Conservation (phyloP, 2,888 invertebrate species). For the Idaea biselata region DNA sequence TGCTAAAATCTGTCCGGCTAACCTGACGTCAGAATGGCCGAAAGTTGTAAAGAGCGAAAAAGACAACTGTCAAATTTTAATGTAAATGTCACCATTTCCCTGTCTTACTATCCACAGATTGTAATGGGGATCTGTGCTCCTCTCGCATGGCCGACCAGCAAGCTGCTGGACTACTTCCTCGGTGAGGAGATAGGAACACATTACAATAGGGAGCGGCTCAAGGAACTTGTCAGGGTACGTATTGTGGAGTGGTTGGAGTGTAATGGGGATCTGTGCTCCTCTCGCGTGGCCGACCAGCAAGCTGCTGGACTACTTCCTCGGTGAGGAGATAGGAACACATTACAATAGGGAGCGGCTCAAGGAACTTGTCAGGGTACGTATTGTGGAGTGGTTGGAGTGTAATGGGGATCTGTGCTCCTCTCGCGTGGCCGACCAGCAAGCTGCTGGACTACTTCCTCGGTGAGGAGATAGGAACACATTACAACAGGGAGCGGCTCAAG, state of each 20-base stretch:
- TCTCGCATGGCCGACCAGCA: slow-evolving; percentile 95
- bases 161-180: slow-evolving; percentile 91
- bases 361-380: slow-evolving; percentile 93
- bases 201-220: slow-evolving; percentile 96
- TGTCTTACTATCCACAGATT: slow-evolving; percentile 59
- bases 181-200: slow-evolving; percentile 99
- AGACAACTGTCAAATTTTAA: too few relatives aligned
- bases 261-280: slow-evolving; percentile 97
- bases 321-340: slow-evolving; percentile 98
- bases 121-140: slow-evolving; percentile 98
- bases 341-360: slow-evolving; percentile 98
- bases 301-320: slow-evolving; percentile 92
- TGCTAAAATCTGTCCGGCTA: too few relatives aligned
- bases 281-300: slow-evolving; percentile 96
- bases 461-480: slow-evolving; percentile 98
- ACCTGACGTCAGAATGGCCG: too few relatives aligned
- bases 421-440: slow-evolving; percentile 96
- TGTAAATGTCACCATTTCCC: not conserved
- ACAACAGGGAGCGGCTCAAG: slow-evolving; percentile 97
- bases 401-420: slow-evolving; percentile 95
- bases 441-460: slow-evolving; percentile 94
- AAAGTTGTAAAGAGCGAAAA: too few relatives aligned
- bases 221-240: slow-evolving; percentile 95
- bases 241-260: too few relatives aligned
- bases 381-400: too few relatives aligned